Conservation (phyloP, 2,113 vertebrate genomes). For the Oncorhynchus keta region DNA sequence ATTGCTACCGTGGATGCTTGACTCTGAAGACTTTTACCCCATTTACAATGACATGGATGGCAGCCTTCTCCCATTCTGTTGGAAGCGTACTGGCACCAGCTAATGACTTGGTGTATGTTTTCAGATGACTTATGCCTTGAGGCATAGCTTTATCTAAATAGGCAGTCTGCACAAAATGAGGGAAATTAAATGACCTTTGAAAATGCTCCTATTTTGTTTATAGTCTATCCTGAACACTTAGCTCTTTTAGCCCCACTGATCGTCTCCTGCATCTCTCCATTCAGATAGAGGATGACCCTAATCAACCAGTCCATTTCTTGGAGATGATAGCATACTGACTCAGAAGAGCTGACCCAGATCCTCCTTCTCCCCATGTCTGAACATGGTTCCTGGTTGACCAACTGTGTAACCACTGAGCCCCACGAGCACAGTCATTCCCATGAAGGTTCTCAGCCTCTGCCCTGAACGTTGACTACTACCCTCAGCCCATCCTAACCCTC, state of each 20-base stretch:
- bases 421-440: background rate
- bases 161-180: conserved; percentile 28
- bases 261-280: background rate
- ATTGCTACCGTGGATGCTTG: conserved; percentile 7
- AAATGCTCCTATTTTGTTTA: background rate
- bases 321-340: background rate
- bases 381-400: background rate
- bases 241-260: background rate
- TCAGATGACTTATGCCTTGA: background rate
- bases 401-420: background rate
- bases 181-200: background rate
- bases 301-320: background rate
- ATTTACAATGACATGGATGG: background rate
- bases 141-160: conserved; percentile 23
- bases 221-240: background rate
- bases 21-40: background rate
- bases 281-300: background rate
- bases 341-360: background rate
- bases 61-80: background rate
- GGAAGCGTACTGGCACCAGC: conserved; percentile 14
- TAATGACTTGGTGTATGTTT: conserved; percentile 11
- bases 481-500: background rate
- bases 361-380: background rate
- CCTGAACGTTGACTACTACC: background rate
- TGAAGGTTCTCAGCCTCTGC: background rate